Evolutionary conservation across 2,888 invertebrate species (phyloP), one percentile per base, ranked within the genome.

Genomic region (Cryptocheilus praepositus): DNA sequence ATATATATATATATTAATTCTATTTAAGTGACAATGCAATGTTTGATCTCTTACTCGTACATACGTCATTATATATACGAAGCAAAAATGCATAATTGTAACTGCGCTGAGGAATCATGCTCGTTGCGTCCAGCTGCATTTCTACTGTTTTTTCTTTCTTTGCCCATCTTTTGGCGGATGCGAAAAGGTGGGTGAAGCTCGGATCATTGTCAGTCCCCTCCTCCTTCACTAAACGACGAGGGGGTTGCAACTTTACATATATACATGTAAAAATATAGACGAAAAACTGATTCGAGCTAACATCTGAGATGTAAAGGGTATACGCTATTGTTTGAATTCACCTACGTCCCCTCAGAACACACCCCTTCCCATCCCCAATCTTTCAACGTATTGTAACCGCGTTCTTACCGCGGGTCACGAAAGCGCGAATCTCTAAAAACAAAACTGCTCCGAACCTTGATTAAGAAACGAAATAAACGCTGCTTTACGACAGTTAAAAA

Each of bases 11-110:
- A 28, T 36, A 64, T 71, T 71, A 64, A 62, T 76, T 76, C 81
- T 71, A 66, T 79, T 80, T 81, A 81, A 80, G 81, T 70, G 81
- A 76, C 80, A 81, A 80, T 79, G 81, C 83, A 81, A 81, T 81
- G 79, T 82, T 84, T 86, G 86, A 86, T 86, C 86, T 86, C 86
- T 86, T 84, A 85, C 76, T 76, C 82, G 78, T 80, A 82, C 73
- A 74, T 78, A 73, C 81, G 80, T 74, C 67, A 73, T 68, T 75
- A 71, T 72, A 19, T 52, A 53, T 53, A 16, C 21, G 44, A 56
- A 62, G 68, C 68, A 71, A 67, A n/a, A 70, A 56, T 57, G 72
- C 67, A 68, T 78, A 72, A 76, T 70, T 67, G 60, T 62, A 69
- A 73, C 74, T 71, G 68, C 64, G 67, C 46, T 19, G 67, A 67